A percentile compares a stretch with the other conserved stretches of the same genome.
Evolutionary conservation across 1,140 invertebrate genomes (phyloP).

Genomic region (Aphidius gifuensis): DNA sequence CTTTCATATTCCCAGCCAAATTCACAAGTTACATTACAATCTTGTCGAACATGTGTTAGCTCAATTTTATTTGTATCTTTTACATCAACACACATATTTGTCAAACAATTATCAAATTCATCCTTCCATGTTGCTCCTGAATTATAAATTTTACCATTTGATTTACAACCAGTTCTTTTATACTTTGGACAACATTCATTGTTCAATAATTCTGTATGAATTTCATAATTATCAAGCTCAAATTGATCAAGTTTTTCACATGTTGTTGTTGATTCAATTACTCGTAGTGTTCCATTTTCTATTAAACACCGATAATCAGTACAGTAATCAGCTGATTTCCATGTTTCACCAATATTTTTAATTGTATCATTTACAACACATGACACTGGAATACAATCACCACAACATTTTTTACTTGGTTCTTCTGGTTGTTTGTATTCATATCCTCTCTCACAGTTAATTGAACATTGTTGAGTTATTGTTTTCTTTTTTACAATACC

Average conservation of each 20-base stretch:
- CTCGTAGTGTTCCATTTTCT: conserved; percentile 54
- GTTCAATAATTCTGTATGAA: conserved; percentile 48
- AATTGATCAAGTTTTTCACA: conserved; percentile 47
- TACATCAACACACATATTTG: conserved; percentile 54
- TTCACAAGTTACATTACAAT: conserved; percentile 58
- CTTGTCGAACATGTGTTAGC: conserved; percentile 53
- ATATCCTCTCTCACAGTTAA: conserved; percentile 44
- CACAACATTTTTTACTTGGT: conserved; percentile 60
- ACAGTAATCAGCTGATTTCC: conserved; percentile 62
- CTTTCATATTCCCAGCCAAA: conserved; percentile 57
- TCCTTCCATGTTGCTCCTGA: conserved; percentile 61
- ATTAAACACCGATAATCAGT: conserved; percentile 58
- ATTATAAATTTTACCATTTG: conserved; percentile 55
- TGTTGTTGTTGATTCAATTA: conserved; percentile 46
- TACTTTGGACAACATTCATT: conserved; percentile 59
- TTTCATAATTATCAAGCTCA: conserved; percentile 52
- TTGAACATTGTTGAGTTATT: conserved; percentile 39
- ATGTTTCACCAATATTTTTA: conserved; percentile 55
- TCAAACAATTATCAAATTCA: conserved; percentile 58
- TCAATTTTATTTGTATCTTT: conserved; percentile 53
- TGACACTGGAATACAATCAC: conserved; percentile 60
- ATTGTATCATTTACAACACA: conserved; percentile 60
- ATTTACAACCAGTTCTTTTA: conserved; percentile 58
- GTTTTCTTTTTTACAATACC: conserved; percentile 48
- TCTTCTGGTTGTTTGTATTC: conserved; percentile 44